A percentile compares a stretch with the other conserved stretches of the same genome.
phyloP scores from a whole-genome alignment of 2,113 vertebrate species.

The Ginglymostoma cirratum region DNA sequence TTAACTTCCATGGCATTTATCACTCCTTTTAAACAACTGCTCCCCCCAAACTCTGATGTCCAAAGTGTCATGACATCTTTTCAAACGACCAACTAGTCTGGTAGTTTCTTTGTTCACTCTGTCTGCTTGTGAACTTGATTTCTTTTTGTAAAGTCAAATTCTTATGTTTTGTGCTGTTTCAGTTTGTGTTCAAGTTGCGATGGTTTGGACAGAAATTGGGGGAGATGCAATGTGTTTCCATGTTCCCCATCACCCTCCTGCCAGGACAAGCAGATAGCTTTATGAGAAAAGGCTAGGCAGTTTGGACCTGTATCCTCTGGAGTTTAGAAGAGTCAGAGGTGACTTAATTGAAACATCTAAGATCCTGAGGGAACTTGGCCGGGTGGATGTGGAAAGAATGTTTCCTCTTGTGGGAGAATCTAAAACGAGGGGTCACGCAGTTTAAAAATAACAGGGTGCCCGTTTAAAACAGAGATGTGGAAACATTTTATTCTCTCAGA shows the following conservation, averaged over 20 bases:
- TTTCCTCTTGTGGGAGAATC: too few species aligned
- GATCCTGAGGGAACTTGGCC: too few species aligned
- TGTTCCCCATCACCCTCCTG: background rate
- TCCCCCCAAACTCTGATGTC: background rate
- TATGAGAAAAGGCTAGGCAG: too few species aligned
- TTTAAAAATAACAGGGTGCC: too few species aligned
- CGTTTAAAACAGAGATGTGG: too few species aligned
- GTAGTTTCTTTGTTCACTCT: background rate
- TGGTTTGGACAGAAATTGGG: background rate
- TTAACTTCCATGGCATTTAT: background rate
- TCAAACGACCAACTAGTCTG: background rate
- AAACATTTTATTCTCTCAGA: too few species aligned
- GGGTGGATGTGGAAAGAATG: too few species aligned
- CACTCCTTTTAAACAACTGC: background rate
- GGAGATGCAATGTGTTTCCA: background rate
- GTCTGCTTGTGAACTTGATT: background rate
- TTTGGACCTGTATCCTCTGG: too few species aligned
- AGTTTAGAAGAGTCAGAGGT: too few species aligned
- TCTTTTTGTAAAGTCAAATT: background rate
- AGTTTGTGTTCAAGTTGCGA: background rate
- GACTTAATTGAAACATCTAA: too few species aligned
- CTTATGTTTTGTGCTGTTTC: background rate
- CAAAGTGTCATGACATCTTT: background rate
- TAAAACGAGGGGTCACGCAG: too few species aligned
- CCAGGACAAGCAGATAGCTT: too few species aligned